phyloP scores from a whole-genome alignment of 2,888 invertebrate species.

The Chorisops tibialis region DNA sequence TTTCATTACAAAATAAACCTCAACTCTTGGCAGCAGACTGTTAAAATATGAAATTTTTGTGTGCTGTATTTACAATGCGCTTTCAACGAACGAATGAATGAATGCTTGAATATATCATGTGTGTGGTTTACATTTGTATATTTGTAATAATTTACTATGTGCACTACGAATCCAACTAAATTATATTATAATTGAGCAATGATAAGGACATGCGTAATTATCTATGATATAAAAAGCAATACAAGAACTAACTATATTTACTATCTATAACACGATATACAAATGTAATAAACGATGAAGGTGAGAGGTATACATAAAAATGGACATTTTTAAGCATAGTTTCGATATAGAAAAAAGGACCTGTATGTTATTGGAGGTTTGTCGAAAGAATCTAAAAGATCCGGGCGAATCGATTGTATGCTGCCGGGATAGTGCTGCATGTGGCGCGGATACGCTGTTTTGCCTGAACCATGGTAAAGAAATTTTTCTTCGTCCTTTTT shows the following conservation, averaged over 20 bases:
- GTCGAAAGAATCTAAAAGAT: conserved; percentile 75
- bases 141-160: no score
- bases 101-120: no score
- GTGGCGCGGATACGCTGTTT: conserved; percentile 69
- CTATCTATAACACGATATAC: background rate
- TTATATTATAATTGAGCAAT: no score
- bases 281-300: no score
- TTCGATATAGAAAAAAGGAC: conserved; percentile 42
- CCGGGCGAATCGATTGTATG: conserved; percentile 89
- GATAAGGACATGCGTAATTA: no score
- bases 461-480: conserved; percentile 88
- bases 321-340: background rate
- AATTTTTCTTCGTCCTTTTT: conserved; percentile 78
- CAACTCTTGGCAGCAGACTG: no score
- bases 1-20: no score
- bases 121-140: no score
- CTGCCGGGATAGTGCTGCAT: conserved; percentile 74
- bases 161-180: no score
- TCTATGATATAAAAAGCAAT: background rate
- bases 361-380: conserved; percentile 53
- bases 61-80: no score
- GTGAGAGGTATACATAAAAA: background rate
- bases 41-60: no score
- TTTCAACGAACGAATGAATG: no score
- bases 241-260: background rate